A percentile compares a stretch with the other conserved stretches of the same genome.
Conservation (phyloP, 2,113 vertebrate genomes). For the Callopanchax toddi region DNA sequence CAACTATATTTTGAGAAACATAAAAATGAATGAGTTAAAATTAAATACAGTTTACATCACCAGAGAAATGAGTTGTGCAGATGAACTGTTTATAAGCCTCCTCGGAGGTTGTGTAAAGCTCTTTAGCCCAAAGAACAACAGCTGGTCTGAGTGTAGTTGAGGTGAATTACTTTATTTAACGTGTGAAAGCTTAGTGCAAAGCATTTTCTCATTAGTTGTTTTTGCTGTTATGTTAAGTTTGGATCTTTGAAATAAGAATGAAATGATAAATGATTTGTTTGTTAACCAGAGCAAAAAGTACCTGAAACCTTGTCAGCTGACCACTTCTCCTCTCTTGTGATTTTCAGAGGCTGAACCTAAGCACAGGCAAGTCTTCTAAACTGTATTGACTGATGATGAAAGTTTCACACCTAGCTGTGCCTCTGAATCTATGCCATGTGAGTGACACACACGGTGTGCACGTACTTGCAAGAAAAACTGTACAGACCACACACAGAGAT, state of each 20-base stretch:
- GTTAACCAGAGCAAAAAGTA: neutral
- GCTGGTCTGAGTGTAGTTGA: neutral
- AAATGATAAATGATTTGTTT: neutral
- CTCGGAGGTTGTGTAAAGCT: neutral
- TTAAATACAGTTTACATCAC: neutral
- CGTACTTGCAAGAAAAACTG: constrained; percentile 7
- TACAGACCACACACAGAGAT: constrained; percentile 43
- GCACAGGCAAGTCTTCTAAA: neutral
- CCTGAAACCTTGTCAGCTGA: too few species aligned
- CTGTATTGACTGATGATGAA: constrained; percentile 32
- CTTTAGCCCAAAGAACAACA: constrained; percentile 7
- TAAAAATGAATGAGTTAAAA: too few species aligned
- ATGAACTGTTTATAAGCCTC: neutral
- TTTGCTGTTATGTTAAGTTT: neutral
- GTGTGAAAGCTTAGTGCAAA: neutral
- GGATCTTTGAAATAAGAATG: neutral
- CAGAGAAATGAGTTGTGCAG: neutral
- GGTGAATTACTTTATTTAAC: too few species aligned
- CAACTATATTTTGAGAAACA: too few species aligned
- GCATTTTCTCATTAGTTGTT: neutral
- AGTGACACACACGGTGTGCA: constrained; percentile 36
- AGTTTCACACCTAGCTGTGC: constrained; percentile 12
- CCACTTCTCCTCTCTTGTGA: neutral
- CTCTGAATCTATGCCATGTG: constrained; percentile 63
- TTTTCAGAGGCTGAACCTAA: constrained; percentile 11